Percentiles rank a stretch among this genome's conserved stretches.
These are phyloP conservation scores for Polyommatus iphigenia DNA, from an alignment of 2,888 invertebrate species.

Conservation along the genomic window DNA sequence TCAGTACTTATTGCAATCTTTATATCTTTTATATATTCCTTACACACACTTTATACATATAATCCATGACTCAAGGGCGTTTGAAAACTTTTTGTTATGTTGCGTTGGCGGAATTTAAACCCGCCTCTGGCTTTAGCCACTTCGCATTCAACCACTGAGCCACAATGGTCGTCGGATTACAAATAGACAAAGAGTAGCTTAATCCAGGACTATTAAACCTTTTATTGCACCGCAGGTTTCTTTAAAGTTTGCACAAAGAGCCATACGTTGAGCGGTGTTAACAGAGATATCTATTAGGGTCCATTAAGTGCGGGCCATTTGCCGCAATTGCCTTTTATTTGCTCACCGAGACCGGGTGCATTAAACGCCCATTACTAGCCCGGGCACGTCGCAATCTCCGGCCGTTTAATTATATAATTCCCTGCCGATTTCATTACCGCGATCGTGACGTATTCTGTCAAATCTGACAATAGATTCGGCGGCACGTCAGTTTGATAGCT, in stretches of 20 bases:
- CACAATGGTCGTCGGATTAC: background rate
- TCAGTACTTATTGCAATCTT: background rate
- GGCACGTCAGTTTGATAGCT: background rate
- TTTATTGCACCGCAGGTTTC: background rate
- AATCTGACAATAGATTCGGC: background rate
- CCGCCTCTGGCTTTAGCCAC: no score
- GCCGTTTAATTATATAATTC: constrained; percentile 39
- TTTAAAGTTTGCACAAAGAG: constrained; percentile 25
- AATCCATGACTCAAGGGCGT: no score
- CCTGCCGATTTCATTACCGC: background rate
- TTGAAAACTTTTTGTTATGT: no score
- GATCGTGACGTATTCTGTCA: background rate
- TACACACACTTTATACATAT: background rate
- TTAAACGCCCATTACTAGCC: constrained; percentile 39
- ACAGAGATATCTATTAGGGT: constrained; percentile 31
- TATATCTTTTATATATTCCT: background rate
- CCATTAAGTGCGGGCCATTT: constrained; percentile 25
- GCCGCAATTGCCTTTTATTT: constrained; percentile 37
- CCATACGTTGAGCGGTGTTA: constrained; percentile 27
- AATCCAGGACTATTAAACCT: constrained; percentile 14
- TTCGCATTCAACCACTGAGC: background rate
- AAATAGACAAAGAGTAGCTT: background rate
- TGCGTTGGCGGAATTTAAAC: no score
- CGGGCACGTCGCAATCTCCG: constrained; percentile 38
- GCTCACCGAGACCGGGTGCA: constrained; percentile 38